Evolutionary conservation across 2,888 invertebrate species (phyloP).

Genomic region (Disparrhopalites patrizii): DNA sequence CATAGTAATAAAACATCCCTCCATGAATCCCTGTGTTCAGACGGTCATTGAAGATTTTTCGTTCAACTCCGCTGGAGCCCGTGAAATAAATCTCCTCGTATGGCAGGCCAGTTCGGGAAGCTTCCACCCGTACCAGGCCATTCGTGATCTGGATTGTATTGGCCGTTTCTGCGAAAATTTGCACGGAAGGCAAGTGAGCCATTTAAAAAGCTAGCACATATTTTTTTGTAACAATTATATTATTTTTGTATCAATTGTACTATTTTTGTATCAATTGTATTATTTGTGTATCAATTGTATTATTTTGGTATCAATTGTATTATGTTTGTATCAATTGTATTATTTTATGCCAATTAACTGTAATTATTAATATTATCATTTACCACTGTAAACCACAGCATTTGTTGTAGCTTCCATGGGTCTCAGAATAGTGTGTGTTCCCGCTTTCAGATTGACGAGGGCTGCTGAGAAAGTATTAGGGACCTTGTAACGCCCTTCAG

Average conservation of each 20-base stretch:
- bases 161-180: background rate
- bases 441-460: conserved; percentile 22
- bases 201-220: background rate
- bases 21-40: conserved; percentile 26
- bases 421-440: conserved; percentile 20
- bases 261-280: too few relatives aligned
- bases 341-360: too few relatives aligned
- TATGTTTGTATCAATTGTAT: too few relatives aligned
- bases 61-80: conserved; percentile 10
- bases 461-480: conserved; percentile 27
- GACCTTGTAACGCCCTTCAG: conserved; percentile 18
- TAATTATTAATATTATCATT: too few relatives aligned
- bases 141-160: conserved; percentile 14
- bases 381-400: conserved; percentile 21
- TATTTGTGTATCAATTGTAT: too few relatives aligned
- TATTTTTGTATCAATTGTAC: too few relatives aligned
- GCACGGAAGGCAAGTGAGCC: background rate
- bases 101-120: conserved; percentile 28
- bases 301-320: too few relatives aligned
- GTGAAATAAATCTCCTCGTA: conserved; percentile 31
- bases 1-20: conserved; percentile 39
- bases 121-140: conserved; percentile 31
- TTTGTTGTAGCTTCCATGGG: conserved; percentile 25
- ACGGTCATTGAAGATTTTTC: conserved; percentile 4
- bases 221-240: too few relatives aligned